Evolutionary conservation across 1,140 invertebrate genomes (phyloP).

Genomic region (Tribolium madens): DNA sequence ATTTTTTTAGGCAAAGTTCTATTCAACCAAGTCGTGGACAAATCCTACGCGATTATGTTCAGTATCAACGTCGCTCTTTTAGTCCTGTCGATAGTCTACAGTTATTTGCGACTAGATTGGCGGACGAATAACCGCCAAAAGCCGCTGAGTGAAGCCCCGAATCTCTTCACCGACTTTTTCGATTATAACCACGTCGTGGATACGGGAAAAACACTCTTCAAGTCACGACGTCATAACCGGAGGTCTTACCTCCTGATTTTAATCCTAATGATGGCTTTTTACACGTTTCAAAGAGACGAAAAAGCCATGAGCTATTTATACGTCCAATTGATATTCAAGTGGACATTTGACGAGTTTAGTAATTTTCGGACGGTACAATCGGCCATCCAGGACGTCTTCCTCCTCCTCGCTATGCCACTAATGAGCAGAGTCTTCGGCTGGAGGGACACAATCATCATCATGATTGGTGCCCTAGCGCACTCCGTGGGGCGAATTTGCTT

Average conservation of each 20-base stretch:
- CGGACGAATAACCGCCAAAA: slow-evolving; percentile 73
- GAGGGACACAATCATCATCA: slow-evolving; percentile 78
- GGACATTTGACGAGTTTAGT: slow-evolving; percentile 74
- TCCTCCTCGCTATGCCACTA: slow-evolving; percentile 76
- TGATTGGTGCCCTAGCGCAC: slow-evolving; percentile 76
- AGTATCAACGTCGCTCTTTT: slow-evolving; percentile 74
- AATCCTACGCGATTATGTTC: slow-evolving; percentile 79
- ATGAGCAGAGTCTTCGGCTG: slow-evolving; percentile 75
- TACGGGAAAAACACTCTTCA: slow-evolving; percentile 71
- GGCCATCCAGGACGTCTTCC: slow-evolving; percentile 72
- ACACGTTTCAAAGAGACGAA: slow-evolving; percentile 85
- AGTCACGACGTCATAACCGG: slow-evolving; percentile 67
- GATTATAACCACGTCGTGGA: slow-evolving; percentile 74
- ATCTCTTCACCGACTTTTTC: slow-evolving; percentile 78
- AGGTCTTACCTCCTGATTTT: slow-evolving; percentile 75
- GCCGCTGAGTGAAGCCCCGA: slow-evolving; percentile 69
- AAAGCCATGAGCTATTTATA: slow-evolving; percentile 77
- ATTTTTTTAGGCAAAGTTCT: slow-evolving; percentile 72
- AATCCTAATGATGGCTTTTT: slow-evolving; percentile 77
- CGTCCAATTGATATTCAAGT: slow-evolving; percentile 75
- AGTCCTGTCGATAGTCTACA: slow-evolving; percentile 73
- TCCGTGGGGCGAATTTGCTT: slow-evolving; percentile 76
- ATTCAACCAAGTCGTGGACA: slow-evolving; percentile 69
- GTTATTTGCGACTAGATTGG: slow-evolving; percentile 73
- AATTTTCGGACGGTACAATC: slow-evolving; percentile 74